Evolutionary conservation across 2,888 invertebrate species (phyloP), one percentile per base, ranked within the genome.

Genomic region (Athetis lepigone): DNA sequence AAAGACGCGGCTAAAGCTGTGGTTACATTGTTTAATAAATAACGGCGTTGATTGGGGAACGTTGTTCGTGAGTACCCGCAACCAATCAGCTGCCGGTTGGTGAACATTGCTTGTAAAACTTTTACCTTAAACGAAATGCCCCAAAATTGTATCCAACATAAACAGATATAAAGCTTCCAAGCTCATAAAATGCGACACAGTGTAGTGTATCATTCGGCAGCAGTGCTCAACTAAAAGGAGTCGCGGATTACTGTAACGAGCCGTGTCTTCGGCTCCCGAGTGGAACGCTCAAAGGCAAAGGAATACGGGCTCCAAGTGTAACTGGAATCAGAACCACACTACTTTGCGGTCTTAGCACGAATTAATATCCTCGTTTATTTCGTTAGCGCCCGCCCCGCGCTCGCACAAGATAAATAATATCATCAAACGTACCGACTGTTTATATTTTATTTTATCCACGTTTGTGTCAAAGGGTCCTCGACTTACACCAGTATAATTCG

Each of bases 381-480:
- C 37, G 36, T 63, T 49, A 52, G 55, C 46, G 2, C 27, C 21
- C 25, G 8, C 27, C 23, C 39, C 37, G 29, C 37, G 36, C 49
- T 78, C 49, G 56, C 58, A 70, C 64, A 78, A 80, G 58, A 75
- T 63, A 75, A 80, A 79, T 80, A 79, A 75, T 80, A 72, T 80
- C 79, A 75, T 79, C 75, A 75, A 78, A 79, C 75, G 79, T 61
- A 43, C 55, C 58, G 64, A 77, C 42, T 80, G 81, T 80, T 79
- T 79, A 69, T 75, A 75, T 75, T 79, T 75, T 75, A 79, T 78
- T 79, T 80, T 72, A 78, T 65, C 61, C 73, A 61, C 72, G 68
- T 75, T 73, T 73, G 79, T 75, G 73, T 76, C 81, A 77, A 72
- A 77, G 79, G 72, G 77, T 72, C 70, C 80, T 79, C 72, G 62